Evolutionary conservation across 1,140 invertebrate genomes (phyloP).

Genomic region (Sminthurides bifidus): DNA sequence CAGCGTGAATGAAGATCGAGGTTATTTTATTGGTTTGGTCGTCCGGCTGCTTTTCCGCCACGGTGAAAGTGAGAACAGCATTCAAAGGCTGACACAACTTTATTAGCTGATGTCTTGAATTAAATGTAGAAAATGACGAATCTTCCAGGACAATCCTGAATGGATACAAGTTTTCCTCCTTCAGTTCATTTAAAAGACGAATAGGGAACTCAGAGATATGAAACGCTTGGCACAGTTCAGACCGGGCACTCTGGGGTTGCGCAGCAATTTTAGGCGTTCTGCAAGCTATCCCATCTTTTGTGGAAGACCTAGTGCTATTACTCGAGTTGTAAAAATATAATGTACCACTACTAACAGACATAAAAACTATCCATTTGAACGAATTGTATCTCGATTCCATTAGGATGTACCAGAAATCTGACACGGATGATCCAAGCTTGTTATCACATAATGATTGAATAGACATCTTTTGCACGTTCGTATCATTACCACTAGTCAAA

Average conservation of each 20-base stretch:
- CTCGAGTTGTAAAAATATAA: too few species aligned
- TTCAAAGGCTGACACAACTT: neutral
- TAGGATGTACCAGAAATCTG: too few species aligned
- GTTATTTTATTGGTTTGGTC: conserved; percentile 12
- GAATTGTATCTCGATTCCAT: too few species aligned
- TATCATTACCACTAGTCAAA: too few species aligned
- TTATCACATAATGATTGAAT: too few species aligned
- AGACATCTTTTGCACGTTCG: too few species aligned
- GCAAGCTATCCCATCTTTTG: too few species aligned
- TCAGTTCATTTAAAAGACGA: neutral
- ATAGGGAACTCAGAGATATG: neutral
- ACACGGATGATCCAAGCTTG: too few species aligned
- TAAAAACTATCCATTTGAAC: too few species aligned
- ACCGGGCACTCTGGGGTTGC: neutral
- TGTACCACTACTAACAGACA: too few species aligned
- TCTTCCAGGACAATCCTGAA: conserved; percentile 6
- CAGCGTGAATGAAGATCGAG: neutral
- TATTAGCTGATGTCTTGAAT: neutral
- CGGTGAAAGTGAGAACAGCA: conserved; percentile 9
- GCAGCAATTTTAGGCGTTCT: conserved; percentile 4
- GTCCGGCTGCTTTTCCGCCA: conserved; percentile 11
- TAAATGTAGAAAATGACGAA: neutral
- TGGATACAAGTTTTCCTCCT: conserved; percentile 14
- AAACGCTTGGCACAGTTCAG: neutral
- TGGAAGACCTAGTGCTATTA: too few species aligned